These are phyloP conservation scores for Zygogramma bicolorata DNA, from an alignment of 2,888 invertebrate species.

Conservation along the genomic window DNA sequence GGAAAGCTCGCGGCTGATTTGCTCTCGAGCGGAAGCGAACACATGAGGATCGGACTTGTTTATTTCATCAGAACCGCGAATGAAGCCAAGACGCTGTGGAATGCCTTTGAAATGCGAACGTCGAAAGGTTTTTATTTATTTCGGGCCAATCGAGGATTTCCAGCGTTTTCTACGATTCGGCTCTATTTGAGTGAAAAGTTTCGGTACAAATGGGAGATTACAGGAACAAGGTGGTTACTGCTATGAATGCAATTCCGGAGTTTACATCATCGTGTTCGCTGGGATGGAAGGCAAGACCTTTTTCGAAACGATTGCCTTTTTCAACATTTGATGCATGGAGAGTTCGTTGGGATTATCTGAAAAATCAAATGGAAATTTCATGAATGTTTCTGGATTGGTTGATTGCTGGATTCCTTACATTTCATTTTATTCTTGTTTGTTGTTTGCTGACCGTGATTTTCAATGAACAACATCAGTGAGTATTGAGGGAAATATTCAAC, in stretches of 20 bases:
- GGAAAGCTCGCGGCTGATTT: constrained; percentile 55
- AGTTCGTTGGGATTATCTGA: no score
- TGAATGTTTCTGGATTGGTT: no score
- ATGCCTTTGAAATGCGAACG: constrained; percentile 56
- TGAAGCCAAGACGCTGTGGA: constrained; percentile 42
- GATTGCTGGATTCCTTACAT: no score
- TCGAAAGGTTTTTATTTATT: constrained; percentile 39
- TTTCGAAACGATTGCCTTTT: no score
- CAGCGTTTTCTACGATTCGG: background rate
- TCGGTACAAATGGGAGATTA: background rate
- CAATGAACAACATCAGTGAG: no score
- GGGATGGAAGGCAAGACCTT: no score
- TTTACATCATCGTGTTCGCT: no score
- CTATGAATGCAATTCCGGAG: background rate
- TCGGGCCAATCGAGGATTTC: constrained; percentile 15
- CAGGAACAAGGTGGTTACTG: background rate
- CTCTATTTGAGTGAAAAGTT: background rate
- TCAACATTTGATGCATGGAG: no score
- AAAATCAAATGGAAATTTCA: no score
- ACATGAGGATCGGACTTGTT: constrained; percentile 45
- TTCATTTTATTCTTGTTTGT: no score
- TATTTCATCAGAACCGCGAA: constrained; percentile 52
- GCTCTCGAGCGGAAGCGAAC: constrained; percentile 47
- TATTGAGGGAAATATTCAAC: no score
- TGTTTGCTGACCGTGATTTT: no score